A percentile compares a stretch with the other conserved stretches of the same genome.
Evolutionary conservation across 2,888 invertebrate species (phyloP).

Genomic region (Lithophane leautieri): DNA sequence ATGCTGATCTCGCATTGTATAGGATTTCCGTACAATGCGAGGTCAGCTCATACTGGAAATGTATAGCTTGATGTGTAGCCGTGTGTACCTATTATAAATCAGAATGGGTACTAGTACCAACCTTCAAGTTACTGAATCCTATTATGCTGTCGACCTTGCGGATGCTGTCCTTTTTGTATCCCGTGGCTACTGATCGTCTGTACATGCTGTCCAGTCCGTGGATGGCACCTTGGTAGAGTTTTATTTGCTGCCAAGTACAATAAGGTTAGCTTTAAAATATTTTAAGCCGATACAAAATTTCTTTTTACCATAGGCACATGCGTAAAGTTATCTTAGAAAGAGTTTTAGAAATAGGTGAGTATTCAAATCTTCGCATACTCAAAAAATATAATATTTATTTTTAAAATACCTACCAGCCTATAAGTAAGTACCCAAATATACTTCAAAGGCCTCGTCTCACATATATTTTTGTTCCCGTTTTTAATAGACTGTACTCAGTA

Average conservation of each 20-base stretch:
- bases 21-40: too few species aligned
- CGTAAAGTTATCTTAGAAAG: neutral
- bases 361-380: neutral
- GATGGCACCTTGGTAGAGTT: constrained; percentile 73
- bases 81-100: neutral
- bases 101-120: constrained; percentile 50
- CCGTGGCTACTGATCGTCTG: constrained; percentile 78
- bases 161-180: constrained; percentile 56
- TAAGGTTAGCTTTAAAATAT: neutral
- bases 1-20: too few species aligned
- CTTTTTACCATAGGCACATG: too few species aligned
- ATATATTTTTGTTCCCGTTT: neutral
- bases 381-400: neutral
- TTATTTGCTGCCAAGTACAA: constrained; percentile 69
- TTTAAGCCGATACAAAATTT: neutral
- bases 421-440: neutral
- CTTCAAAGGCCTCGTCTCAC: neutral
- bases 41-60: too few species aligned
- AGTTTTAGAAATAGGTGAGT: neutral
- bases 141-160: constrained; percentile 75
- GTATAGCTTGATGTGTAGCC: too few species aligned
- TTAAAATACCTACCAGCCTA: neutral
- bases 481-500: neutral
- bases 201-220: constrained; percentile 80
- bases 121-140: constrained; percentile 82